These are phyloP conservation scores for Trialeurodes vaporariorum DNA, from an alignment of 1,140 invertebrate species.

Conservation along the genomic window DNA sequence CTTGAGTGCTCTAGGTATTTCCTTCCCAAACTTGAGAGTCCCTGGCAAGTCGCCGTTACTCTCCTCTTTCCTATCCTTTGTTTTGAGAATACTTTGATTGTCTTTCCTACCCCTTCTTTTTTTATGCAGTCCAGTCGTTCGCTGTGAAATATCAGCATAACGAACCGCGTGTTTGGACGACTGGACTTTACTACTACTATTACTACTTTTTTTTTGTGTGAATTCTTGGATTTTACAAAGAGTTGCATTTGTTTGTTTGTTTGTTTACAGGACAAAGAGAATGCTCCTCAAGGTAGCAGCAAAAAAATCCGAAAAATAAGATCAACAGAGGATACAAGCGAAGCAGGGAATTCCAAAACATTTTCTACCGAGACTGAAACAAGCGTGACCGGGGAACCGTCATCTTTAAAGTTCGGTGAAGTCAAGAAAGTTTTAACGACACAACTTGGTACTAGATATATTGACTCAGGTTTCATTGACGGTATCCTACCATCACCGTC, in stretches of 20 bases:
- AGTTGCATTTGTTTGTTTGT: constrained; percentile 8
- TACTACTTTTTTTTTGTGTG: background rate
- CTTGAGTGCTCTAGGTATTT: no score
- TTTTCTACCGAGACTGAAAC: background rate
- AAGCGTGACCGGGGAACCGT: background rate
- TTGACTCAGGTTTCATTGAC: constrained; percentile 15
- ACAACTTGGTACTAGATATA: background rate
- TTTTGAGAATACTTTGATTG: no score
- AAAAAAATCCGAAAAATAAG: constrained; percentile 28
- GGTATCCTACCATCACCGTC: constrained; percentile 9
- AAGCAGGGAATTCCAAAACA: constrained; percentile 15
- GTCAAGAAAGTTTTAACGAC: background rate
- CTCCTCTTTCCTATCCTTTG: no score
- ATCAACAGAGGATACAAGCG: constrained; percentile 16
- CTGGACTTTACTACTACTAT: no score
- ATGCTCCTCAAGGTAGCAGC: constrained; percentile 25
- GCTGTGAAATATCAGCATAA: no score
- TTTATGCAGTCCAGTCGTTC: no score
- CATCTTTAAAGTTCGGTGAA: background rate
- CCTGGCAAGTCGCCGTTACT: no score
- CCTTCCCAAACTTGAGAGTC: no score
- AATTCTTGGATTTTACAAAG: background rate
- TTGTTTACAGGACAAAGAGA: constrained; percentile 28
- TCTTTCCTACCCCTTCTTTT: no score
- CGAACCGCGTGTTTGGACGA: no score